Evolutionary conservation across 2,888 invertebrate genomes (phyloP), one percentile per base, ranked within the genome.

Genomic region (Mesorhabditis sp.): DNA sequence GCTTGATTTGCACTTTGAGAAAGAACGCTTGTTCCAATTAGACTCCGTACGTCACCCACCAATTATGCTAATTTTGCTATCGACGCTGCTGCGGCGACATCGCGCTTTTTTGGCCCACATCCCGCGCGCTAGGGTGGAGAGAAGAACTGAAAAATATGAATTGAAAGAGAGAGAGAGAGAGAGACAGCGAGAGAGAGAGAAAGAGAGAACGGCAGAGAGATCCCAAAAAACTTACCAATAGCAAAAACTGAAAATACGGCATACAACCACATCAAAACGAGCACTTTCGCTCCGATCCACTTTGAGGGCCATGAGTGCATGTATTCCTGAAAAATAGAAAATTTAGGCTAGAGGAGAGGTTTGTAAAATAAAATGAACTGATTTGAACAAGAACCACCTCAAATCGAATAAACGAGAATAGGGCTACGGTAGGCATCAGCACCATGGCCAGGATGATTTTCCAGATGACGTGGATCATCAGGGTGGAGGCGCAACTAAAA

Each of bases 401-500:
- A 42, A 75, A 65, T 13, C 70, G 65, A 43, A 73, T 67, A 43
- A 75, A 75, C 15, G 69, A 71, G 68, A 75, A 73, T 7, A 75
- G 65, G 7, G 72, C 73, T 1, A 75, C 45, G 4, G 70, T 72
- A 41, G 75, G 75, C 28, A 75, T 65, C 68, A 75, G 69, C 4
- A 73, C 68, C 4, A 73, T 68, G 50, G 70, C 71, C 64, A 72
- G 75, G 61, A 75, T 65, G 41, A 73, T 70, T 65, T 75, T 75
- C 75, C 75, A 75, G 13, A 72, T 10, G 3, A 75, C 71, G 44
- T 75, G 72, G 13, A 70, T 72, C 66, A 71, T 73, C 0, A 75
- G 72, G 0, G 75, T 70, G 28, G 69, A 69, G 4, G 75, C 75
- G 50, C 73, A 73, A 50, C 58, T 50, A n/a, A 10, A 50, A 50